Conservation (phyloP, 1,140 invertebrate species). For the Mizuhopecten yessoensis region DNA sequence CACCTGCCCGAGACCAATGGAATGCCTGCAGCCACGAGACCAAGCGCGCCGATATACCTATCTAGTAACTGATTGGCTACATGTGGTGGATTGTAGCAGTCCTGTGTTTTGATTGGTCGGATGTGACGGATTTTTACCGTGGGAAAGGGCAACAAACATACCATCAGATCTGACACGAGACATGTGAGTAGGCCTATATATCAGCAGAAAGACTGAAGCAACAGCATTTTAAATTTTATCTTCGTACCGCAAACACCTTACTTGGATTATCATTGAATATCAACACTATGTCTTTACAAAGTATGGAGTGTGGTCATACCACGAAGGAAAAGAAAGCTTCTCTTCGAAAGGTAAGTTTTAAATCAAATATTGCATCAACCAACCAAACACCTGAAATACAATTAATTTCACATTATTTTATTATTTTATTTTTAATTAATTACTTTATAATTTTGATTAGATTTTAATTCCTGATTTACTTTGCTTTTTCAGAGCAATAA, state of each 20-base stretch:
- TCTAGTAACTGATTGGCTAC: background rate
- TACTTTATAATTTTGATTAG: background rate
- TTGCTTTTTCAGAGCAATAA: constrained; percentile 90
- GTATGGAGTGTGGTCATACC: constrained; percentile 10
- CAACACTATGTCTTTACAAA: constrained; percentile 53
- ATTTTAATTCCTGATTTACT: constrained; percentile 41
- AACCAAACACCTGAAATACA: background rate
- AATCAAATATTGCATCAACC: background rate
- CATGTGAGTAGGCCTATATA: constrained; percentile 67
- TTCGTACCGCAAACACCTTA: constrained; percentile 4
- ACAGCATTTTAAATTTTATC: constrained; percentile 49
- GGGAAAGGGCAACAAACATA: constrained; percentile 68
- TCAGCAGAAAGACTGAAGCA: constrained; percentile 35
- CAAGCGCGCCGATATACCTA: constrained; percentile 46
- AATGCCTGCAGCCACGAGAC: constrained; percentile 67
- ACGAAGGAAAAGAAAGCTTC: constrained; percentile 60
- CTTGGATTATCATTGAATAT: background rate
- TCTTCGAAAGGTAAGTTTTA: constrained; percentile 59
- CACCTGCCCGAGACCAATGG: constrained; percentile 68
- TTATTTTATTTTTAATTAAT: background rate
- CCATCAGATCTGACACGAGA: constrained; percentile 66
- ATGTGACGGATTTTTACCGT: constrained; percentile 69
- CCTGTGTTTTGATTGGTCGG: constrained; percentile 67
- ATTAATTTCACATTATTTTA: background rate
- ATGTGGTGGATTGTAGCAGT: constrained; percentile 44